A percentile compares a stretch with the other conserved stretches of the same genome.
Conservation (phyloP, 2,888 invertebrate species). For the Pachydiplax longipennis region DNA sequence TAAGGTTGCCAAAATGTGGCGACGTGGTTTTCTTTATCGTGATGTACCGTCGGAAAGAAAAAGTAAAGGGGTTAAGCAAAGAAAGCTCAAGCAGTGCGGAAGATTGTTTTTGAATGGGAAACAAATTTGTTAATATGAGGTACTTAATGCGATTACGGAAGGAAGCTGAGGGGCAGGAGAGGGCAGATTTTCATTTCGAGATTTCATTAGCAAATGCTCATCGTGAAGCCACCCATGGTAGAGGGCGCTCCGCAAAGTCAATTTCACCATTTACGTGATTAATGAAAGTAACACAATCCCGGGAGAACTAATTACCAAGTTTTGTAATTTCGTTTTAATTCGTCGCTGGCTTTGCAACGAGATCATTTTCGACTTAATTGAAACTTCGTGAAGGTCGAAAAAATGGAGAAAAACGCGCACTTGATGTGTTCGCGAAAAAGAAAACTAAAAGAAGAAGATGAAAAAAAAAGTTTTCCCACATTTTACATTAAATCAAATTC, state of each 20-base stretch:
- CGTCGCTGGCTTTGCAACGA: not conserved
- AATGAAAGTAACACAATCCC: not conserved
- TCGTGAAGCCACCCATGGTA: not conserved
- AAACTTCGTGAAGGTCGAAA: not conserved
- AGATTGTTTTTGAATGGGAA: not conserved
- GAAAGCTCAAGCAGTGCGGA: not conserved
- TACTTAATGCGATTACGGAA: not conserved
- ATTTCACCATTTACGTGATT: not conserved
- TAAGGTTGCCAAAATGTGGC: not conserved
- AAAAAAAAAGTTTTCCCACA: not conserved
- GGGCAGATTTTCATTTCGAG: not conserved
- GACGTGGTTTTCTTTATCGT: not conserved
- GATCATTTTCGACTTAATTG: not conserved
- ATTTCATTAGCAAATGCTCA: conserved; percentile 2
- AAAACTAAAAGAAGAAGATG: too few relatives aligned
- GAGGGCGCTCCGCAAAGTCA: not conserved
- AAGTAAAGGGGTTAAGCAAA: not conserved
- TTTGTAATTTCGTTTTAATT: not conserved
- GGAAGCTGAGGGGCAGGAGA: not conserved
- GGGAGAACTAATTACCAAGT: not conserved
- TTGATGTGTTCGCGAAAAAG: not conserved
- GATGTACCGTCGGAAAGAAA: not conserved
- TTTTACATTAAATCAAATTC: too few relatives aligned
- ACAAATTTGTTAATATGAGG: not conserved
- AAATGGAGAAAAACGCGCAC: not conserved